Evolutionary conservation across 1,140 invertebrate species (phyloP).

Genomic region (Brachionus manjavacas): DNA sequence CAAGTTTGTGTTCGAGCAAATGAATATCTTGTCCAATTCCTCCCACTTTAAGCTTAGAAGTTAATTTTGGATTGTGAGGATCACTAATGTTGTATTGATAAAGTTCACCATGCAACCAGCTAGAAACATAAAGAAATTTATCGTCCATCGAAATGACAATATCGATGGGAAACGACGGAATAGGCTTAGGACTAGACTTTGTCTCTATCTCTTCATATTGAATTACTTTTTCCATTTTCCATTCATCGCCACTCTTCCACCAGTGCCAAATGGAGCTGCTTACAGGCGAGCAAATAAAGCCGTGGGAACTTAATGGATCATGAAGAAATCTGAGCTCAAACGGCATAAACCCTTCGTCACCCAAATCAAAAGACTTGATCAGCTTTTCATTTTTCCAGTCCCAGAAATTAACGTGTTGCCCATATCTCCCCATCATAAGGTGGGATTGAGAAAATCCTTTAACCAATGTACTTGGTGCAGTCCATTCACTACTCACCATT

Average conservation of each 20-base stretch:
- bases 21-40: background rate
- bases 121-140: constrained; percentile 79
- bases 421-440: constrained; percentile 66
- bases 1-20: constrained; percentile 69
- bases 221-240: constrained; percentile 73
- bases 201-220: constrained; percentile 70
- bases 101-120: constrained; percentile 87
- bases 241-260: constrained; percentile 58
- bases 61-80: constrained; percentile 72
- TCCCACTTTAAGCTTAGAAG: constrained; percentile 63
- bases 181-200: constrained; percentile 64
- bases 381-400: constrained; percentile 76
- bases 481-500: constrained; percentile 87
- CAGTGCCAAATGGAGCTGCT: constrained; percentile 65
- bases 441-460: constrained; percentile 67
- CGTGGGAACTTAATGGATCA: constrained; percentile 72
- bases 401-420: constrained; percentile 78
- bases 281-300: constrained; percentile 77
- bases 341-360: constrained; percentile 75
- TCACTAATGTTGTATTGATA: constrained; percentile 88
- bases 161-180: constrained; percentile 79
- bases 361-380: constrained; percentile 77
- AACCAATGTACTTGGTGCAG: constrained; percentile 74
- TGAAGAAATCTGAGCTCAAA: constrained; percentile 90
- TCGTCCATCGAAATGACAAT: constrained; percentile 91